Conservation (phyloP, 2,113 vertebrate species). For the Caloenas nicobarica region DNA sequence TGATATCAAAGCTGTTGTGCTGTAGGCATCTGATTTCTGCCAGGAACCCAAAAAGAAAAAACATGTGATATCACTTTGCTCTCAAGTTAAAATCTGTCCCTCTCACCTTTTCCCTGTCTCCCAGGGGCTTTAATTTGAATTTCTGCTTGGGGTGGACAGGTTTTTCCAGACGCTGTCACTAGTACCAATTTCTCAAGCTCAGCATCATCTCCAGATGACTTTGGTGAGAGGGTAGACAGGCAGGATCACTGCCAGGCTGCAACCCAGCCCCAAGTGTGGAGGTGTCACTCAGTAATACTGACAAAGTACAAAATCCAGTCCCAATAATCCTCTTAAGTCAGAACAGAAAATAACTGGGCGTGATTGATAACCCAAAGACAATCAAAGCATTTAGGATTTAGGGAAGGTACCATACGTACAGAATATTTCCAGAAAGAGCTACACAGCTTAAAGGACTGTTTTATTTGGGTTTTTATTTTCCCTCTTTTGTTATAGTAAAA, state of each 20-base stretch:
- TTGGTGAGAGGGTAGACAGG: not conserved
- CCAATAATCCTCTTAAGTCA: constrained; percentile 69
- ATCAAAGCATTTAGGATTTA: constrained; percentile 42
- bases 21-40: not conserved
- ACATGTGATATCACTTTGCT: fast-evolving
- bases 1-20: not conserved
- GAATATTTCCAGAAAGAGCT: not conserved
- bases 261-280: not conserved
- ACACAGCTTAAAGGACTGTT: not conserved
- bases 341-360: constrained; percentile 52
- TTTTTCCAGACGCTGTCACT: not conserved
- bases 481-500: not conserved
- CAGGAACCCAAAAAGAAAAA: not conserved
- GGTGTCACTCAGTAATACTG: constrained; percentile 53
- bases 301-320: constrained; percentile 64
- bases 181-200: not conserved
- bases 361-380: constrained; percentile 62
- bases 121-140: not conserved
- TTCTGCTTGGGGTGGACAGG: not conserved
- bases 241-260: not conserved
- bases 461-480: not conserved
- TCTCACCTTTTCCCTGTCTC: not conserved
- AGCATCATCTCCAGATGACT: not conserved
- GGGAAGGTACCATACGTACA: not conserved
- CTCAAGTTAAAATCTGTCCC: not conserved